Evolutionary conservation across 2,797 vertebrate species (phyloP).

Genomic region (Somateria mollissima): DNA sequence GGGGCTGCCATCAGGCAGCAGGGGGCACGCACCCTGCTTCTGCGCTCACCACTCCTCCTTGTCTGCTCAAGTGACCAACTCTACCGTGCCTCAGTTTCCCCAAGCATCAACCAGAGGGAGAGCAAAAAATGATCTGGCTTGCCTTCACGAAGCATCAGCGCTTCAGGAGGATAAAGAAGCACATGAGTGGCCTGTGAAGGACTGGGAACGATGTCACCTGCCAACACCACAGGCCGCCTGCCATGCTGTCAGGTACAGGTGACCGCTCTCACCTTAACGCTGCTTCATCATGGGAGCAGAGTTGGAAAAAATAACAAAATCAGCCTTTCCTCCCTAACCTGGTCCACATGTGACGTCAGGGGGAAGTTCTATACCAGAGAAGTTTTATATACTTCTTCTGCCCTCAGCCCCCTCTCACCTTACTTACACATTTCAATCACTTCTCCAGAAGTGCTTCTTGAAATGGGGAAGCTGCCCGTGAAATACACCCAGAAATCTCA

Average conservation of each 20-base stretch:
- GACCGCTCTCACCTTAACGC: not conserved
- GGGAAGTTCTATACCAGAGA: not conserved
- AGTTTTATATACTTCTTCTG: not conserved
- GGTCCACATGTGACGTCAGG: rapidly evolving
- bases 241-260: not conserved
- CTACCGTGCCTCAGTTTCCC: rapidly evolving
- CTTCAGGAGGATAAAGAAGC: not conserved
- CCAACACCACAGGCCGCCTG: not conserved
- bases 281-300: not conserved
- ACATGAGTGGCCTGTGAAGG: not conserved
- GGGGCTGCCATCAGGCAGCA: not conserved
- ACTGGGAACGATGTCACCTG: not conserved
- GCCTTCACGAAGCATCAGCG: not conserved
- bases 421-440: not conserved
- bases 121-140: not conserved
- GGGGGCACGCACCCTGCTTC: not conserved
- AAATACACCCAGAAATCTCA: not conserved
- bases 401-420: not conserved
- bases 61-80: rapidly evolving
- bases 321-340: not conserved
- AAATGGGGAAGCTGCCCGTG: not conserved
- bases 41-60: not conserved
- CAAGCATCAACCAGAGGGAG: not conserved
- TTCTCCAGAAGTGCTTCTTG: not conserved
- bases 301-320: not conserved